phyloP scores from a whole-genome alignment of 53 echinoderm and acorn worm species.

The Apostichopus leukothele region DNA sequence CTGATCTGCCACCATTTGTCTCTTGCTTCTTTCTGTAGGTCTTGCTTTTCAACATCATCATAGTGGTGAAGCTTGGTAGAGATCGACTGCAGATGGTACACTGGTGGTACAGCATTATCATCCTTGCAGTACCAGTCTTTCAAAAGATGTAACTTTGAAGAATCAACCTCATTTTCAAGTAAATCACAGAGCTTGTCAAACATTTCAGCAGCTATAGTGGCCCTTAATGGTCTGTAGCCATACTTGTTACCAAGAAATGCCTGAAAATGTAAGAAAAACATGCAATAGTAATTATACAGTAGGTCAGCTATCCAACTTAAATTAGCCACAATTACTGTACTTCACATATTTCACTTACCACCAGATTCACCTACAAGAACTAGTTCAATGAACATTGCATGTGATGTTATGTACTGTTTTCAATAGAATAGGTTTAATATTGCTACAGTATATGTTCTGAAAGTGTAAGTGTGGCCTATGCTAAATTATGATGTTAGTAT shows the following conservation, averaged over 20 bases:
- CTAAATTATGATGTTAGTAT: no score
- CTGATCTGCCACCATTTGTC: conserved; percentile 77
- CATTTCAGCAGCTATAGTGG: conserved; percentile 56
- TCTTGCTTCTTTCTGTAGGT: conserved; percentile 58
- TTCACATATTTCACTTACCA: no score
- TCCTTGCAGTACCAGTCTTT: conserved; percentile 78
- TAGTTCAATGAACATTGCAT: no score
- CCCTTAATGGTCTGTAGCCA: conserved; percentile 80
- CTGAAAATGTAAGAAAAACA: conserved; percentile 29
- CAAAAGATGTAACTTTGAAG: conserved; percentile 54
- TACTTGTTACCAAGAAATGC: conserved; percentile 87
- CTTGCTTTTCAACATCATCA: conserved; percentile 60
- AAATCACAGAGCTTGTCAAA: conserved; percentile 61
- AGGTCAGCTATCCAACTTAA: no score
- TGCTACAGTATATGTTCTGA: no score
- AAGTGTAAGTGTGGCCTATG: no score
- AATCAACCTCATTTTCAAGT: conserved; percentile 30
- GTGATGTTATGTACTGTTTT: no score
- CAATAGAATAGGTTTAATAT: no score
- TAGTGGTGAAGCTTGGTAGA: conserved; percentile 66
- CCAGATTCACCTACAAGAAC: no score
- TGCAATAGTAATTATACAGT: background rate
- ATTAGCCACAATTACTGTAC: no score
- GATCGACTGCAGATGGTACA: conserved; percentile 85
- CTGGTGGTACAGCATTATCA: conserved; percentile 74